Evolutionary conservation across 1,140 invertebrate genomes (phyloP), one percentile per base, ranked within the genome.

Genomic region (Trichoplusia ni): DNA sequence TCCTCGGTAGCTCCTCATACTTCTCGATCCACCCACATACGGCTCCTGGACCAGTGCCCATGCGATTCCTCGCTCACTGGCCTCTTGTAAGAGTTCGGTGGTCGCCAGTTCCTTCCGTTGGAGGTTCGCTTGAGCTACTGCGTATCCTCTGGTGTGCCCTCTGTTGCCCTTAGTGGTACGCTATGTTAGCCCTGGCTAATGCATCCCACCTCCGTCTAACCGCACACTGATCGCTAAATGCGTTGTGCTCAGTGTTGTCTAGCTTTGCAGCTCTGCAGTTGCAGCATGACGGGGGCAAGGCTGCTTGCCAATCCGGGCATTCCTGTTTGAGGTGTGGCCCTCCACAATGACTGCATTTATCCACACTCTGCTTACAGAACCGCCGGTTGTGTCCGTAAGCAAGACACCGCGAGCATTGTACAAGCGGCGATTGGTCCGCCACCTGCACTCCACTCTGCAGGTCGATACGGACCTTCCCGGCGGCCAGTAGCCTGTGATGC

Each of bases 361-460:
- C 38, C 13, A 2, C 19, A 2, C 6, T 1, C 0, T 56, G 13
- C 8, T 19, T 31, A 31, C 62, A 64, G 18, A 46, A 44, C 0
- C 62, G 47, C 7, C 31, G n/a, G 16, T 23, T 29, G 11, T 64
- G 62, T 2, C 62, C 62, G 21, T 56, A 64, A 4, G 7, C 62
- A 0, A 64, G 49, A 33, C 62, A 64, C 6, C 31, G 23, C 1
- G 62, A 42, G 38, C 62, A 64, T 21, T 64, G 62, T 1, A 56
- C 21, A 5, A 64, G 27, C 0, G 60, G 60, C 0, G 60, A 42
- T 21, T 53, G 46, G 14, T 63, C 60, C 2, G n/a, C 33, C 14
- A 63, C 60, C 11, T 16, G 4, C 5, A 49, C 2, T 18, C n/a
- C n/a, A n/a, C 8, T 1, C n/a, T 49, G 35, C 1, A 49, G n/a